Conservation (phyloP, 2,113 vertebrate genomes). For the Blennius ocellaris region DNA sequence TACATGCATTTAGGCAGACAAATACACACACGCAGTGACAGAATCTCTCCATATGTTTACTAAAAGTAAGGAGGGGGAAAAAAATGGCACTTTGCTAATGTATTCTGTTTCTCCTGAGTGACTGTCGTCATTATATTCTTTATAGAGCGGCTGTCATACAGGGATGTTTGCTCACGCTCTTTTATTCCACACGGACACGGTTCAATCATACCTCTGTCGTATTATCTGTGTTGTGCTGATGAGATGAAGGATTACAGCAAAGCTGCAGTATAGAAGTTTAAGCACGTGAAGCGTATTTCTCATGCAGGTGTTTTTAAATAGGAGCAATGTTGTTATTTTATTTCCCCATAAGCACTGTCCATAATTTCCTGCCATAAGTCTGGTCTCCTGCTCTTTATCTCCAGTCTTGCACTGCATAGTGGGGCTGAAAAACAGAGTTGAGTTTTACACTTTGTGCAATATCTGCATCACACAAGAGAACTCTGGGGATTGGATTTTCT, state of each 20-base stretch:
- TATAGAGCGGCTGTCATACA: neutral
- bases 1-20: slow-evolving; percentile 4
- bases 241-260: neutral
- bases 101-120: slow-evolving; percentile 36
- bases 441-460: neutral
- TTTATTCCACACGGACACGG: neutral
- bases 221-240: neutral
- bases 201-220: too few species aligned
- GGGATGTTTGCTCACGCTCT: neutral
- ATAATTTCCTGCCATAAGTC: slow-evolving; percentile 52
- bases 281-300: neutral
- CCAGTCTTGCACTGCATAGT: slow-evolving; percentile 32
- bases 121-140: slow-evolving; percentile 24
- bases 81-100: slow-evolving; percentile 11
- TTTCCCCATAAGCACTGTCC: slow-evolving; percentile 26
- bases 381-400: slow-evolving; percentile 41
- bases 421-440: slow-evolving; percentile 20
- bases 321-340: slow-evolving; percentile 1
- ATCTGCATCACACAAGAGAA: slow-evolving; percentile 8
- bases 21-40: slow-evolving; percentile 9
- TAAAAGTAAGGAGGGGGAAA: slow-evolving; percentile 23
- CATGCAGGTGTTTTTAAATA: slow-evolving; percentile 18
- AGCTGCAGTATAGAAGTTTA: slow-evolving; percentile 8
- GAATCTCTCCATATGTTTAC: slow-evolving; percentile 53
- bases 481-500: neutral